A percentile compares a stretch with the other conserved stretches of the same genome.
These are phyloP conservation scores for Betta splendens DNA, from an alignment of 2,797 vertebrate species.

Conservation along the genomic window DNA sequence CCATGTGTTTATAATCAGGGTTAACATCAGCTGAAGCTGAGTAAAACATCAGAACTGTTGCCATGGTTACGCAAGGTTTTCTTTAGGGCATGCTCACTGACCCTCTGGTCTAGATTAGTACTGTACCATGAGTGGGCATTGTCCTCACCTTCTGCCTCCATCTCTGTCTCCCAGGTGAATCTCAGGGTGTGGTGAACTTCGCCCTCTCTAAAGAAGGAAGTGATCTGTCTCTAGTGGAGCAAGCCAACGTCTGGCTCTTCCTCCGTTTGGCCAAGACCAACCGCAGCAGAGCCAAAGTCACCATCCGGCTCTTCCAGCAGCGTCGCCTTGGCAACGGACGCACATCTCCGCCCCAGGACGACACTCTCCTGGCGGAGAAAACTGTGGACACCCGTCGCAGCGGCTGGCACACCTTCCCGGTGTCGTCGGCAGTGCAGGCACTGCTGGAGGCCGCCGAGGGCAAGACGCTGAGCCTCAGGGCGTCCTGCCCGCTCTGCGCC, in stretches of 20 bases:
- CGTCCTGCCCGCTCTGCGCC: conserved; percentile 89
- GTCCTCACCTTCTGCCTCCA: conserved; percentile 56
- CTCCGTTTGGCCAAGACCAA: conserved; percentile 92
- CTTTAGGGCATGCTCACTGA: too few species aligned
- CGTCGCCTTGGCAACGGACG: conserved; percentile 2
- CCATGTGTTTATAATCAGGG: too few species aligned
- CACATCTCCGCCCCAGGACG: conserved; percentile 66
- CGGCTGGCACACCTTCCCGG: conserved; percentile 94
- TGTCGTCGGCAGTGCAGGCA: conserved; percentile 87
- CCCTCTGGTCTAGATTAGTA: too few species aligned
- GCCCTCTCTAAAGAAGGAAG: conserved; percentile 92
- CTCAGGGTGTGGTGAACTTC: conserved; percentile 89
- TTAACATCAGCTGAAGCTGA: too few species aligned
- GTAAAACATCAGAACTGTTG: not conserved
- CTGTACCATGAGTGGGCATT: not conserved
- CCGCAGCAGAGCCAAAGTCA: conserved; percentile 90
- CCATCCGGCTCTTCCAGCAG: conserved; percentile 89
- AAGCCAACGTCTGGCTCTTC: conserved; percentile 96
- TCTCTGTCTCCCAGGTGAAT: conserved; percentile 81
- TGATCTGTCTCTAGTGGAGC: conserved; percentile 90
- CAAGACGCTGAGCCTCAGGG: conserved; percentile 83
- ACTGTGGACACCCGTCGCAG: conserved; percentile 92
- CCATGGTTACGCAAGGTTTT: conserved; percentile 14
- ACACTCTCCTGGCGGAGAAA: conserved; percentile 88
- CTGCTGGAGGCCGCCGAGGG: conserved; percentile 81